Percentiles rank a stretch among this genome's conserved stretches.
These are phyloP conservation scores for Alviniconcha strummeri DNA, from an alignment of 2,888 invertebrate genomes.

Conservation along the genomic window DNA sequence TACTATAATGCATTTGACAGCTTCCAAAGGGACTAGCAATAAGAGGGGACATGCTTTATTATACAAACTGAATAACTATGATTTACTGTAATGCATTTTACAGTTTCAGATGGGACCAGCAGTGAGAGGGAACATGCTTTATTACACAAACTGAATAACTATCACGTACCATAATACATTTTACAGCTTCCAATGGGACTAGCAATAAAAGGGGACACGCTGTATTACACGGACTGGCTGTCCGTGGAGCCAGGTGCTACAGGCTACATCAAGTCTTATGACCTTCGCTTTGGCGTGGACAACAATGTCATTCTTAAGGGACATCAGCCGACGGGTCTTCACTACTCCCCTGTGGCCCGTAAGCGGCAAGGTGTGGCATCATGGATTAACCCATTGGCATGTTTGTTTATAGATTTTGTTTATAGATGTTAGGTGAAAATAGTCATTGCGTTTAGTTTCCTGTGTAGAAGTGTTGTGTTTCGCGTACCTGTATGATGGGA, in stretches of 20 bases:
- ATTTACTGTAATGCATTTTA: too few relatives aligned
- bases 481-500: too few relatives aligned
- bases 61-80: too few relatives aligned
- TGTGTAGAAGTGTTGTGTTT: too few relatives aligned
- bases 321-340: slow-evolving; percentile 46
- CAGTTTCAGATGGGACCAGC: too few relatives aligned
- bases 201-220: slow-evolving; percentile 44
- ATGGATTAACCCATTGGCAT: background rate
- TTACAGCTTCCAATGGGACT: slow-evolving; percentile 52
- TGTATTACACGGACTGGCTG: slow-evolving; percentile 58
- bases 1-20: too few relatives aligned
- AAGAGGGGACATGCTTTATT: too few relatives aligned
- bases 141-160: too few relatives aligned
- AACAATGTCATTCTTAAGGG: slow-evolving; percentile 47
- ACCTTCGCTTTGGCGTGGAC: slow-evolving; percentile 47
- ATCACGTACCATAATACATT: too few relatives aligned
- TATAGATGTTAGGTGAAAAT: background rate
- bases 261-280: slow-evolving; percentile 48
- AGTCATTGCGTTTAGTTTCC: too few relatives aligned
- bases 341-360: slow-evolving; percentile 46
- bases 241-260: slow-evolving; percentile 33
- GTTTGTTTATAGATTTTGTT: background rate
- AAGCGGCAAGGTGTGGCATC: slow-evolving; percentile 41
- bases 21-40: too few relatives aligned
- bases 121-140: too few relatives aligned